Base-by-base conservation (phyloP, 2,888 invertebrate species). In the Ormia ochracea region DNA sequence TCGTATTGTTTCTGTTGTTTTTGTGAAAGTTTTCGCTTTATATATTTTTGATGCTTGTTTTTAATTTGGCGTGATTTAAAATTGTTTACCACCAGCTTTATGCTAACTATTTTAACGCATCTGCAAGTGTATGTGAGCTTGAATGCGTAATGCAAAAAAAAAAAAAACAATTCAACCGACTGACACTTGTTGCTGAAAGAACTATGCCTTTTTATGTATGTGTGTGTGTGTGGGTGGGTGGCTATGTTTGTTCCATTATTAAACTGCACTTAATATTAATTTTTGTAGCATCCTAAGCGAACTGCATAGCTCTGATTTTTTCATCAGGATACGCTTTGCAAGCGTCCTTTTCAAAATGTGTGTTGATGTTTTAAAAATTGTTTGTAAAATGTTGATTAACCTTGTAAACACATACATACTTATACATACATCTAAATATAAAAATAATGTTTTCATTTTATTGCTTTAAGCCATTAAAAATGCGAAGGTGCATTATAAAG, bases 21-120 rank as follows among this genome's bases (percentile, higher is more conserved):
- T 80, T 83, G 82, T 78, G 84, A 87, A 87, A 86, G 85, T 87
- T 87, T 85, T 84, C 36, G 10, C 61, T 75, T 70, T 50, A 28
- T 70, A 7, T 28, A 38, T 70, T 75, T 54, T 61, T 76, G 26
- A 56, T 86, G 85, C 86, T 87, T 87, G 85, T 85, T 86, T 85
- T 87, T 86, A 87, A 87, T 87, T 87, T 86, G 83, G 83, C 87
- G 84, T 86, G 84, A 84, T 84, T 84, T 83, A 68, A 74, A 69
- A 52, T 19, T 61, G 72, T 69, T 63, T 45, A 36, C 52, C 31
- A 52, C 33, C 61, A 14, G 9, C 26, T 38, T 38, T 68, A 36
- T 38, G 58, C 41, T 59, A 45, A 50, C 61, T 38, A n/a, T n/a
- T n/a, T n/a, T n/a, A n/a, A n/a, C n/a, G n/a, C n/a, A n/a, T n/a